phyloP scores from a whole-genome alignment of 2,113 vertebrate genomes.

The Poeciliopsis turrubarensis region DNA sequence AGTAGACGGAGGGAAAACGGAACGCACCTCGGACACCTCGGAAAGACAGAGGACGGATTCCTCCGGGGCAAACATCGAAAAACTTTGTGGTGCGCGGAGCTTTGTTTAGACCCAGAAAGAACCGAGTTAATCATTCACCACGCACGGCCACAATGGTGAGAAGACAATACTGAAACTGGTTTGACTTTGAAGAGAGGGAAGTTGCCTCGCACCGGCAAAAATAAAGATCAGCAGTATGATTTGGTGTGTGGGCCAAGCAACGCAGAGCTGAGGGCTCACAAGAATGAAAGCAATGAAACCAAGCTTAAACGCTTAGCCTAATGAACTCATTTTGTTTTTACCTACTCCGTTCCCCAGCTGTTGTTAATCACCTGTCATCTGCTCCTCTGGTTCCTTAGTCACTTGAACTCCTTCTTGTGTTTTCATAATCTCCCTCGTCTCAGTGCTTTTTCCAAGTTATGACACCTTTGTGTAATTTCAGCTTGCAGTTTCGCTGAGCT shows the following conservation, averaged over 20 bases:
- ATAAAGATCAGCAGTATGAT: neutral
- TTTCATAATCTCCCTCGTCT: too few relatives aligned
- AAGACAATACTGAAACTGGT: neutral
- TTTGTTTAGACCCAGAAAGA: neutral
- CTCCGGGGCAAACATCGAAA: too few relatives aligned
- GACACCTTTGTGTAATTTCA: too few relatives aligned
- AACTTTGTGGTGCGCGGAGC: neutral
- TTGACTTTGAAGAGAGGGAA: neutral
- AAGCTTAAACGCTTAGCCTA: too few relatives aligned
- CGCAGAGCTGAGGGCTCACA: neutral
- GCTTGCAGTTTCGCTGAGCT: too few relatives aligned
- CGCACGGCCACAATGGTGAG: neutral
- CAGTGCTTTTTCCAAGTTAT: too few relatives aligned
- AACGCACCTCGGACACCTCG: neutral
- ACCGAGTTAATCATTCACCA: neutral
- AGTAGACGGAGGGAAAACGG: neutral
- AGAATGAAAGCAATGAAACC: too few relatives aligned
- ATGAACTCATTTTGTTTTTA: too few relatives aligned
- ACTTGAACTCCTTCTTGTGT: too few relatives aligned
- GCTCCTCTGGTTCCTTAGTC: too few relatives aligned
- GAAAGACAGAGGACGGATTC: neutral
- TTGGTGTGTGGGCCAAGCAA: neutral
- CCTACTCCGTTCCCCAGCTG: too few relatives aligned
- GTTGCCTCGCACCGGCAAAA: neutral
- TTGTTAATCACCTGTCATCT: too few relatives aligned